A percentile compares a stretch with the other conserved stretches of the same genome.
Conservation (phyloP, 2,797 vertebrate species). For the Bradypus variegatus region DNA sequence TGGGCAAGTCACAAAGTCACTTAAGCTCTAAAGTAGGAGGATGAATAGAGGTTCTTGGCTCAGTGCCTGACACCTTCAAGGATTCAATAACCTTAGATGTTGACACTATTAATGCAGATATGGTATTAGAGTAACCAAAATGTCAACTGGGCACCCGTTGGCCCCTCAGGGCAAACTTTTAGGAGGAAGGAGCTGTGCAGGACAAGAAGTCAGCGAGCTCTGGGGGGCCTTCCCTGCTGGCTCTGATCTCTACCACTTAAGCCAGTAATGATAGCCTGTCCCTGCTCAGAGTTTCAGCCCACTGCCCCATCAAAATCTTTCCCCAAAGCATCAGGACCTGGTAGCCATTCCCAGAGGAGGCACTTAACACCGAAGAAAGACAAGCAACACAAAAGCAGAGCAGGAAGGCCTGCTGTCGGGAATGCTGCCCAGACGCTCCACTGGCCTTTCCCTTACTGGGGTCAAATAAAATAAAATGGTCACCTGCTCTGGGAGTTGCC, state of each 20-base stretch:
- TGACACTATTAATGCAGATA: background rate
- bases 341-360: background rate
- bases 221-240: background rate
- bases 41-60: background rate
- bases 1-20: background rate
- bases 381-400: background rate
- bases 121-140: background rate
- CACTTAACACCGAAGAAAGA: background rate
- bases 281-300: background rate
- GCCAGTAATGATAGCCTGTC: background rate
- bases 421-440: background rate
- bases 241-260: background rate
- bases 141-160: background rate
- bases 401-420: accelerated
- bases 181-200: background rate
- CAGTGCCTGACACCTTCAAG: background rate
- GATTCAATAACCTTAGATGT: background rate
- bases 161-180: background rate
- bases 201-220: background rate
- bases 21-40: background rate
- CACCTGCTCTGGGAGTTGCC: no score
- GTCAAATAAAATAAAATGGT: no score
- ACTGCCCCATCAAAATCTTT: accelerated
- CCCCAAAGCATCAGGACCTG: background rate
- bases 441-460: background rate